Base-by-base conservation (phyloP, 2,888 invertebrate species). In the Clusia tigrina region DNA sequence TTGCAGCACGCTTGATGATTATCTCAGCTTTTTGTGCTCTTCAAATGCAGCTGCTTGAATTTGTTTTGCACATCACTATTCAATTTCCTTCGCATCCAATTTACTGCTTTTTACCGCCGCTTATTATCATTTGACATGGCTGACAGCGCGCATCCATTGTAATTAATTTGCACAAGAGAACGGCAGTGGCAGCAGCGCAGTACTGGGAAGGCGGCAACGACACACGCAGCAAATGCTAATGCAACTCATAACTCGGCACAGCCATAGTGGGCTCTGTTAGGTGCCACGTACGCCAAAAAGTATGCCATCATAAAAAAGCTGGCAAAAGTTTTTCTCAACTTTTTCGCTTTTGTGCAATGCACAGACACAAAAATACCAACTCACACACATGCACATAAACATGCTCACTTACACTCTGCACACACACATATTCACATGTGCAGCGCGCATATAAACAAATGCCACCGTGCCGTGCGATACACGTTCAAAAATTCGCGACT, bases 131-230 rank as follows among this genome's bases (percentile, higher is more conserved):
- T 62, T 58, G 62, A 62, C 57, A 42, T 58, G 58, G 53, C n/a
- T n/a, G n/a, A n/a, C 62, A 54, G 58, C 58, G 46, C 55, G 57
- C 42, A 54, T 58, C 62, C 54, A 17, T 20, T 54, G 54, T 54
- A 63, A 54, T 63, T 54, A 63, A 54, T 63, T 63, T 54, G 54
- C 37, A 55, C 38, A 25, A 18, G 51, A 37, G 24, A 25, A 25
- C 54, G 20, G 24, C 5, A 48, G 32, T 2, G 20, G 54, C 22
- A 22, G 12, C n/a, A 26, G 46, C 48, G 38, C 25, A 12, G 17
- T 18, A 26, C 3, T 22, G 12, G 32, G 9, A n/a, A 48, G 58
- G 32, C 25, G 58, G 38, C 37, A 9, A 48, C 48, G 22, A 6
- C 6, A n/a, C n/a, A n/a, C n/a, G n/a, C n/a, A n/a, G n/a, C n/a